Conservation (phyloP, 2,888 invertebrate species). For the Acrobasis consociella region DNA sequence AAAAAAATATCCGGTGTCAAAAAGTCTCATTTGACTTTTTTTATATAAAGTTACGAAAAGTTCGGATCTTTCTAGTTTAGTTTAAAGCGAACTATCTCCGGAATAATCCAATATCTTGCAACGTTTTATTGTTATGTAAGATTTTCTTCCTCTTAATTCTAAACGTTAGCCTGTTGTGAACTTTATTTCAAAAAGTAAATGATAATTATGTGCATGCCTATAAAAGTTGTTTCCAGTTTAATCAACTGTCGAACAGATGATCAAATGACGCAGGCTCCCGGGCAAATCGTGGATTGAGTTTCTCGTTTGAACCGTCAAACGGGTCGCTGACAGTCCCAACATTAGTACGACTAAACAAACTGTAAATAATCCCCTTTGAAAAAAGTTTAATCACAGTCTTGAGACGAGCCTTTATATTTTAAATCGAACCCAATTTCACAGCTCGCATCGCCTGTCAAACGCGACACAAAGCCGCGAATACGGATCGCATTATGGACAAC, state of each 20-base stretch:
- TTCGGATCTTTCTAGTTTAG: too few species aligned
- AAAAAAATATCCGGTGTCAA: too few species aligned
- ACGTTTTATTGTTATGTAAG: too few species aligned
- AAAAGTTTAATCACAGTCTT: slow-evolving; percentile 70
- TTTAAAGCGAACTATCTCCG: too few species aligned
- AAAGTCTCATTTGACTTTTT: too few species aligned
- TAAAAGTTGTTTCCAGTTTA: background rate
- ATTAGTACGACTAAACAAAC: slow-evolving; percentile 73
- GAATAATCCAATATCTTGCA: too few species aligned
- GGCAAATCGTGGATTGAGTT: slow-evolving; percentile 32
- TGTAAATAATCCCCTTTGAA: slow-evolving; percentile 67
- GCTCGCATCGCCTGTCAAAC: slow-evolving; percentile 79
- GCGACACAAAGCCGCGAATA: slow-evolving; percentile 79
- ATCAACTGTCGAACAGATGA: slow-evolving; percentile 12
- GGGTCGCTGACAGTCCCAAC: slow-evolving; percentile 52
- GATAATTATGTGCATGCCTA: background rate
- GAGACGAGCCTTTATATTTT: slow-evolving; percentile 74
- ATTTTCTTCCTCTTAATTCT: too few species aligned
- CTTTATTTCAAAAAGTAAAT: too few species aligned
- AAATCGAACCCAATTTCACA: slow-evolving; percentile 80
- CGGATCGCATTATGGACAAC: slow-evolving; percentile 72
- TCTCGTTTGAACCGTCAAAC: slow-evolving; percentile 41
- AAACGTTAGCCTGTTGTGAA: too few species aligned
- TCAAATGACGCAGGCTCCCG: slow-evolving; percentile 17
- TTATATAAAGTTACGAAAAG: too few species aligned